Evolutionary conservation across 1,140 invertebrate species (phyloP), one percentile per base, ranked within the genome.

Genomic region (Diuraphis noxia): DNA sequence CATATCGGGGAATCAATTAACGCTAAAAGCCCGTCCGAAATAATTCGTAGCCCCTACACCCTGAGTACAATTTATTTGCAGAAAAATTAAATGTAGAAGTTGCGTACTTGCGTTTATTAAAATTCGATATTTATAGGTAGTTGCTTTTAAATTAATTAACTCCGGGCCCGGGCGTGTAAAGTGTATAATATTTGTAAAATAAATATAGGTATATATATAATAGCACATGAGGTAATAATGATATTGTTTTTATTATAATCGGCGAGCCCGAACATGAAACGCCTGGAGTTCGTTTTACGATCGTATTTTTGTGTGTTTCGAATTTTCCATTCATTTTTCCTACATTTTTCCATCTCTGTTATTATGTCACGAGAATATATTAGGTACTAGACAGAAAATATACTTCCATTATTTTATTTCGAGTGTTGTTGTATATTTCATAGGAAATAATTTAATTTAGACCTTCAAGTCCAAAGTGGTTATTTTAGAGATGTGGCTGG

Each of bases 71-170:
- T 79, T 79, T 79, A 79, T 38, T 79, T 38, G 77, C 4, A 8
- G 19, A 79, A 38, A 36, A 38, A 79, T 38, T 79, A 79, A 79
- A 79, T 79, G 21, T 9, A 17, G 13, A n/a, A n/a, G 13, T n/a
- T 9, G 52, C 9, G 41, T 43, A 6, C 5, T 6, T 49, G 49
- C 77, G 21, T 38, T 79, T 79, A 38, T 34, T 36, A 79, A 38
- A 21, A 72, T 79, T 79, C 77, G 77, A 79, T 38, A 79, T 72
- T 72, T 72, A n/a, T 72, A 72, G 30, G 77, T 38, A 79, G 77
- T 38, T 36, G 36, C 77, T 79, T 79, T 79, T 79, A 79, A 36
- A 38, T 23, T 79, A 79, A 79, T 79, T 79, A 79, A 79, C 19
- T 17, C 9, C 34, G 21, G 23, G n/a, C 21, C 19, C 7, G n/a